Evolutionary conservation across 2,113 vertebrate genomes (phyloP).

Genomic region (Coracopsis vasa): DNA sequence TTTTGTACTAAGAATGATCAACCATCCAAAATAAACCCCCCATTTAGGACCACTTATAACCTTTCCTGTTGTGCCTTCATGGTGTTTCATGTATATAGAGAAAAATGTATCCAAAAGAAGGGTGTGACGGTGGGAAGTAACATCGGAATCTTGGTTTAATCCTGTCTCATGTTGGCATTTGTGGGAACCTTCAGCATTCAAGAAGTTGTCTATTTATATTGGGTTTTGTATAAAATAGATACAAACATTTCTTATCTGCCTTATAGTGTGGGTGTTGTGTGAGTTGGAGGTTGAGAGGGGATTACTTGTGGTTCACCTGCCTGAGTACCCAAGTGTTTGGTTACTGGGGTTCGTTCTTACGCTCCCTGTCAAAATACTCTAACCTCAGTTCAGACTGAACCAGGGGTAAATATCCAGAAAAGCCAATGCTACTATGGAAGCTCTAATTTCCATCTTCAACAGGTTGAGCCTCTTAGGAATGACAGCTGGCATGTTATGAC

Average conservation of each 20-base stretch:
- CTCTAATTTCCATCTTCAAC: constrained; percentile 5
- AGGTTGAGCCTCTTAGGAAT: neutral
- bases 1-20: neutral
- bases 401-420: neutral
- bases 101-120: neutral
- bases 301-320: neutral
- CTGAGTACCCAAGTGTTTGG: neutral
- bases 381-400: neutral
- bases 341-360: neutral
- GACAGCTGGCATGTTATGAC: constrained; percentile 30
- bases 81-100: neutral
- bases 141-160: neutral
- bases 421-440: neutral
- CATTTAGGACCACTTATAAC: neutral
- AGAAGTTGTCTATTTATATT: neutral
- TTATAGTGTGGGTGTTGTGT: neutral
- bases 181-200: neutral
- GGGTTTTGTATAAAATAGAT: neutral
- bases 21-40: neutral
- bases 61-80: neutral
- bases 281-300: neutral
- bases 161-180: neutral
- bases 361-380: constrained; percentile 8
- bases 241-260: neutral
- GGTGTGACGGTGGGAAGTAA: neutral